phyloP scores from a whole-genome alignment of 2,888 invertebrate genomes.

The Pasiphila rectangulata region DNA sequence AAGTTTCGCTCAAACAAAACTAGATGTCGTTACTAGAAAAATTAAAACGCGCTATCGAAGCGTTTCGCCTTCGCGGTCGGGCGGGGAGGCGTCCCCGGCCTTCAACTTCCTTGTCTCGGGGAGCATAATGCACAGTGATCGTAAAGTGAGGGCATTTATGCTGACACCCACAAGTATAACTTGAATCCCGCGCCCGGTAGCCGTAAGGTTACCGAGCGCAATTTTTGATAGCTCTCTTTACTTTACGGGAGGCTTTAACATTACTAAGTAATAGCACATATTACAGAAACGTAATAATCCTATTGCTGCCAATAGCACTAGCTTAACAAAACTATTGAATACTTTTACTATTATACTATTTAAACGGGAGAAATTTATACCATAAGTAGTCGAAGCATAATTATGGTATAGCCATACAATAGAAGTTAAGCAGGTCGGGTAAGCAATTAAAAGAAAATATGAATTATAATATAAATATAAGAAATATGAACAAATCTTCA shows the following conservation, averaged over 20 bases:
- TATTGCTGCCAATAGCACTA: too few relatives aligned
- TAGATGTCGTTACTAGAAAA: constrained; percentile 58
- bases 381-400: too few relatives aligned
- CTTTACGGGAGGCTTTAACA: constrained; percentile 73
- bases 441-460: too few relatives aligned
- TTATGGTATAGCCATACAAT: too few relatives aligned
- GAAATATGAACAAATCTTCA: too few relatives aligned
- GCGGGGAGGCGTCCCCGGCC: accelerated
- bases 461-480: too few relatives aligned
- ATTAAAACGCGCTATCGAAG: constrained; percentile 51
- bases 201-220: constrained; percentile 83
- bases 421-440: too few relatives aligned
- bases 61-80: background rate
- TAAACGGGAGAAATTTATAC: too few relatives aligned
- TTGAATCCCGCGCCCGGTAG: constrained; percentile 81
- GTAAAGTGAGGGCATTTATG: constrained; percentile 92
- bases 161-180: constrained; percentile 84
- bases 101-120: constrained; percentile 89
- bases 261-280: background rate
- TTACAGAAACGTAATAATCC: too few relatives aligned
- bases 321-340: too few relatives aligned
- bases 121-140: constrained; percentile 93
- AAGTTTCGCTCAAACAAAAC: constrained; percentile 19
- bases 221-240: constrained; percentile 89
- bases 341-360: too few relatives aligned